A percentile compares a stretch with the other conserved stretches of the same genome.
These are phyloP conservation scores for Scomberomorus guttatus DNA, from an alignment of 2,797 vertebrate genomes.

Conservation along the genomic window DNA sequence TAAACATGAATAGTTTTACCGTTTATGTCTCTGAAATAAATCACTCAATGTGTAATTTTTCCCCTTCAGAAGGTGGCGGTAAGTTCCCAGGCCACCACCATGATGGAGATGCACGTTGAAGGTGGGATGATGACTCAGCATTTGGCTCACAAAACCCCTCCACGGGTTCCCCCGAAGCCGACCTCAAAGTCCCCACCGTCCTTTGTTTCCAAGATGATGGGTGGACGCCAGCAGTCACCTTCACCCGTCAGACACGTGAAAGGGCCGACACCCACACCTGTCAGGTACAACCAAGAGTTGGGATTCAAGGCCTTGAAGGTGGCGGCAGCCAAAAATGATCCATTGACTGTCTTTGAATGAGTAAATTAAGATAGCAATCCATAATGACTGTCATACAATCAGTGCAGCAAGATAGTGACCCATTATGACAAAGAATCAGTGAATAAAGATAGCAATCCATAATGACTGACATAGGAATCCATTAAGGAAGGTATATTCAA, in stretches of 20 bases:
- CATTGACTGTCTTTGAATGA: no score
- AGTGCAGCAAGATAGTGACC: neutral
- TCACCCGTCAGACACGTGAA: slow-evolving; percentile 97
- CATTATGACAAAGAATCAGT: neutral
- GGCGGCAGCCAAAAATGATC: no score
- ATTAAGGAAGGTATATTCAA: no score
- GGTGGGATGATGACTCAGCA: slow-evolving; percentile 87
- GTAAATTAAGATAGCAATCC: no score
- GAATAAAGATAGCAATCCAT: no score
- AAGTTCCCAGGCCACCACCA: slow-evolving; percentile 69
- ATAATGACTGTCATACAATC: no score
- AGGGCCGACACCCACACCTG: slow-evolving; percentile 88
- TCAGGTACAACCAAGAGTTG: slow-evolving; percentile 63
- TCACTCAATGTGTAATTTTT: neutral
- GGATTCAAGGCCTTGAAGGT: no score
- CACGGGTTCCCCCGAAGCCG: slow-evolving; percentile 95
- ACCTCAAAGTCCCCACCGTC: slow-evolving; percentile 93
- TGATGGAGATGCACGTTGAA: slow-evolving; percentile 90
- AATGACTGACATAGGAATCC: no score
- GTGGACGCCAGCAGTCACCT: slow-evolving; percentile 93
- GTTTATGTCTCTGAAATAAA: neutral
- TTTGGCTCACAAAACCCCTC: slow-evolving; percentile 94
- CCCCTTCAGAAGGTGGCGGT: slow-evolving; percentile 64
- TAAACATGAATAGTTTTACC: neutral
- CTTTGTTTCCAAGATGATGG: slow-evolving; percentile 87